phyloP scores from a whole-genome alignment of 2,113 vertebrate species.

The Perca fluviatilis region DNA sequence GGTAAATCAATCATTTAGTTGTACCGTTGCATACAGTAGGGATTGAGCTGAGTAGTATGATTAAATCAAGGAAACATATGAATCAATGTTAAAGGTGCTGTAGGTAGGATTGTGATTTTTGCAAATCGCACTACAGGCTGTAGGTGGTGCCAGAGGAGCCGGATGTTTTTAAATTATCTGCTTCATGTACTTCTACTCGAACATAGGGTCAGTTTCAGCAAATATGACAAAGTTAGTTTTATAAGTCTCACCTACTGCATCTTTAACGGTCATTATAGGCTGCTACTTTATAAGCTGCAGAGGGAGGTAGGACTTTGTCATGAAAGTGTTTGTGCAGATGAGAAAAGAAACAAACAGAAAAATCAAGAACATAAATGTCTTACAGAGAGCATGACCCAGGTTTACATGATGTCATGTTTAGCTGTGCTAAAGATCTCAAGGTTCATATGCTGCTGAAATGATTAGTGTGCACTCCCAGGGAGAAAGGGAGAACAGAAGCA shows the following conservation, averaged over 20 bases:
- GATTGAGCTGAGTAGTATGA: neutral
- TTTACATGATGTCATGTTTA: constrained; percentile 19
- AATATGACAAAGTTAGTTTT: too few species aligned
- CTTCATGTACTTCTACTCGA: too few species aligned
- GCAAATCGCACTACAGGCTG: too few species aligned
- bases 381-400: neutral
- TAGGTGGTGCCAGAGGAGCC: too few species aligned
- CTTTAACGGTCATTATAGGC: neutral
- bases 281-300: neutral
- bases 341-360: constrained; percentile 10
- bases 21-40: neutral
- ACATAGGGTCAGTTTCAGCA: too few species aligned
- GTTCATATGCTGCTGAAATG: constrained; percentile 42
- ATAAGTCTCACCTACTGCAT: too few species aligned
- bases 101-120: too few species aligned
- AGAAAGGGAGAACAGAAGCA: constrained; percentile 20
- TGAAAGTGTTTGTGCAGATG: neutral
- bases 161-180: too few species aligned
- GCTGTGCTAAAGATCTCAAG: constrained; percentile 6
- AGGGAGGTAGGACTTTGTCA: neutral
- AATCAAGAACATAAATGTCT: neutral
- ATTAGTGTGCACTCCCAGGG: constrained; percentile 41
- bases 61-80: constrained; percentile 5
- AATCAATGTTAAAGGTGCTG: neutral
- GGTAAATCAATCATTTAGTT: constrained; percentile 2